A percentile compares a stretch with the other conserved stretches of the same genome.
phyloP scores from a whole-genome alignment of 1,140 invertebrate species.

The Zaprionus nigranus region DNA sequence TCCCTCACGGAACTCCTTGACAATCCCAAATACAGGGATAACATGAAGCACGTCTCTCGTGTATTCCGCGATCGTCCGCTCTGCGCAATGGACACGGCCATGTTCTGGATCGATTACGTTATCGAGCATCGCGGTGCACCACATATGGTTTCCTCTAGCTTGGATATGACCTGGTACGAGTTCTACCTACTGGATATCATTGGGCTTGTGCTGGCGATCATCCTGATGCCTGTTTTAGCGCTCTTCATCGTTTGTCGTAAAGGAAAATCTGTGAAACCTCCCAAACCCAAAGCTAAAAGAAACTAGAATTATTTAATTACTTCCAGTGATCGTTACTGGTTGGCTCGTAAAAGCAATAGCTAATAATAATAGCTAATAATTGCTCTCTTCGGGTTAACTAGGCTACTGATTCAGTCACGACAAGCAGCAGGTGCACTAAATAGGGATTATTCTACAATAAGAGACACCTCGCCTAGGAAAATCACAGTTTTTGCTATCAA shows the following conservation, averaged over 20 bases:
- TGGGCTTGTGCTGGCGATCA: conserved; percentile 13
- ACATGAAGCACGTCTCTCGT: conserved; percentile 82
- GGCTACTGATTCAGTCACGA: too few species aligned
- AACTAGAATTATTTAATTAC: neutral
- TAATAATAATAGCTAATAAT: too few species aligned
- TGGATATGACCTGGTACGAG: conserved; percentile 87
- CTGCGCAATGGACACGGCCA: conserved; percentile 85
- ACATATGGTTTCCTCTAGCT: conserved; percentile 86
- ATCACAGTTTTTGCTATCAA: neutral
- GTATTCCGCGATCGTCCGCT: conserved; percentile 86
- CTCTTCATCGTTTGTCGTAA: conserved; percentile 11
- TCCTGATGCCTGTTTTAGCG: conserved; percentile 34
- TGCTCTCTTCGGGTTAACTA: too few species aligned
- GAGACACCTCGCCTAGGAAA: too few species aligned
- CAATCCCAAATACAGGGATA: conserved; percentile 83
- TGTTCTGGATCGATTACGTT: conserved; percentile 88
- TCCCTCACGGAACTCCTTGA: conserved; percentile 84
- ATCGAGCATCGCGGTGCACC: conserved; percentile 86
- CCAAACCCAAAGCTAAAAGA: conserved; percentile 33
- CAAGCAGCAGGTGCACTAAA: too few species aligned
- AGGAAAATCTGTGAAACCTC: conserved; percentile 34
- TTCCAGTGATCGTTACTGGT: neutral
- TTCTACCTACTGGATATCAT: conserved; percentile 87
- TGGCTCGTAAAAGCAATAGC: too few species aligned
- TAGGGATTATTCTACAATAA: too few species aligned